Conservation (phyloP, 2,113 vertebrate genomes). For the Castor canadensis region DNA sequence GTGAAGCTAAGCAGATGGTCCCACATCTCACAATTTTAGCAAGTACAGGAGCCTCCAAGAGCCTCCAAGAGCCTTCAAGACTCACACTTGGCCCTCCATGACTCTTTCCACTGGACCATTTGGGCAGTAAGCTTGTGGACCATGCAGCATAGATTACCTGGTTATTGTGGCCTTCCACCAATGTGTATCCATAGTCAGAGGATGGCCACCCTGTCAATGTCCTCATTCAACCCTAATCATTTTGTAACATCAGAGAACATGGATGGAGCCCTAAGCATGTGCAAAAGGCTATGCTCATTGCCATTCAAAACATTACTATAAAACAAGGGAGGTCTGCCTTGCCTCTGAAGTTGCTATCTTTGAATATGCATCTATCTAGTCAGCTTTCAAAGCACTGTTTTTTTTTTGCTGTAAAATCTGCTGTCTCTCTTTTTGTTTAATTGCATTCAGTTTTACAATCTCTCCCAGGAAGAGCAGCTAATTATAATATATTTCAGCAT, state of each 20-base stretch:
- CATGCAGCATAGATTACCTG: not conserved
- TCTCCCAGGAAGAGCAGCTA: conserved; percentile 53
- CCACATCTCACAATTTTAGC: not conserved
- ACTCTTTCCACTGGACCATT: not conserved
- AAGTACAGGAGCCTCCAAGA: not conserved
- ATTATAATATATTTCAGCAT: conserved; percentile 66
- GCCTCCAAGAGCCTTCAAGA: not conserved
- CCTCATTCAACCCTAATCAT: not conserved
- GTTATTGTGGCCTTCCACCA: not conserved
- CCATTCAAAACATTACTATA: not conserved
- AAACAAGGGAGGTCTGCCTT: not conserved
- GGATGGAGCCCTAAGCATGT: not conserved
- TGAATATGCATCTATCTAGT: conserved; percentile 41
- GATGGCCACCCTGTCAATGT: not conserved
- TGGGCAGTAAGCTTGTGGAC: not conserved
- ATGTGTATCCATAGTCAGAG: not conserved
- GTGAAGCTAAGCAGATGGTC: not conserved
- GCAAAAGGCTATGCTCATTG: not conserved
- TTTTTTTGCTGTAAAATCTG: conserved; percentile 50
- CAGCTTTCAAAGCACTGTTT: conserved; percentile 32
- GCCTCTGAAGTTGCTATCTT: conserved; percentile 16
- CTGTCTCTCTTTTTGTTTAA: conserved; percentile 64
- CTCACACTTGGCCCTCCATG: too few relatives aligned
- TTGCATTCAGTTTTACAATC: conserved; percentile 63
- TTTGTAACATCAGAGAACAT: not conserved